Evolutionary conservation across 2,888 invertebrate genomes (phyloP).

Genomic region (Temnothorax unifasciatus): DNA sequence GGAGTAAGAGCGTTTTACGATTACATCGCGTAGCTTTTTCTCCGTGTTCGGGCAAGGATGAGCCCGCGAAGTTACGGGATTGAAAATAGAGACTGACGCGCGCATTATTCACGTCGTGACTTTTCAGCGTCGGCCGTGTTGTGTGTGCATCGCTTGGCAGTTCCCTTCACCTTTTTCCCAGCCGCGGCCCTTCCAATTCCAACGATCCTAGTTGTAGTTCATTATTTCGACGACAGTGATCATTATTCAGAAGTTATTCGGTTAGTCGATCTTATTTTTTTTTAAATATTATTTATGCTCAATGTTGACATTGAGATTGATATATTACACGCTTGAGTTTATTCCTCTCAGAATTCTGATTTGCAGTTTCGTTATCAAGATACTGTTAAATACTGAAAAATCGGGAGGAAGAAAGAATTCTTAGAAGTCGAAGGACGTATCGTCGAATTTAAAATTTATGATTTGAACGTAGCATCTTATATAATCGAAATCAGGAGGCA

Average conservation of each 20-base stretch:
- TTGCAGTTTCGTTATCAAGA: neutral
- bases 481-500: conserved; percentile 3
- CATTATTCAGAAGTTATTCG: conserved; percentile 30
- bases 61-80: conserved; percentile 41
- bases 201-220: conserved; percentile 37
- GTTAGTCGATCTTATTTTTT: neutral
- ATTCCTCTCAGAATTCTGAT: neutral
- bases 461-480: neutral
- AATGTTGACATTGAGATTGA: neutral
- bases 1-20: conserved; percentile 19
- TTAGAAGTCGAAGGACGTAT: neutral
- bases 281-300: neutral
- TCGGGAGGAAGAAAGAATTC: neutral
- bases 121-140: conserved; percentile 44
- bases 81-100: conserved; percentile 51
- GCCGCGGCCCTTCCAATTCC: conserved; percentile 22
- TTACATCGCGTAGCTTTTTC: conserved; percentile 43
- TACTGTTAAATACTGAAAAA: neutral
- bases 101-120: conserved; percentile 48
- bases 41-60: conserved; percentile 28
- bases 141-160: conserved; percentile 2
- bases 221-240: conserved; percentile 40
- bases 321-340: neutral
- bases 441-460: neutral
- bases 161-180: conserved; percentile 32